Conservation (phyloP, 2,888 invertebrate genomes). For the Panopea generosa region DNA sequence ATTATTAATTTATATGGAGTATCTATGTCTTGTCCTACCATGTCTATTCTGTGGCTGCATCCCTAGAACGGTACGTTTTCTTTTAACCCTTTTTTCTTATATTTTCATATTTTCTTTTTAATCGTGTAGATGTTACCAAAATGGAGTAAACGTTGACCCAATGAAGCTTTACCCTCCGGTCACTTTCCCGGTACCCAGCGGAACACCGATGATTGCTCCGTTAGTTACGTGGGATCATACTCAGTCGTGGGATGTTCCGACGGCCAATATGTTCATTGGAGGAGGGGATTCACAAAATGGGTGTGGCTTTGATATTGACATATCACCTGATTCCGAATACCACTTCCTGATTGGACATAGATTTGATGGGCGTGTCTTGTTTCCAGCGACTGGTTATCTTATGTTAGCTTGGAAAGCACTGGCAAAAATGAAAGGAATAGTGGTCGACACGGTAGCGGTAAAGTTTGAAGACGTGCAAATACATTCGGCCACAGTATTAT, state of each 20-base stretch:
- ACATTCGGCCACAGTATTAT: slow-evolving; percentile 96
- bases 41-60: too few relatives aligned
- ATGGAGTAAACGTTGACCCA: slow-evolving; percentile 92
- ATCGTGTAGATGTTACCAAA: slow-evolving; percentile 91
- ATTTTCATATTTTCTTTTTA: too few relatives aligned
- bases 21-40: too few relatives aligned
- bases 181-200: slow-evolving; percentile 92
- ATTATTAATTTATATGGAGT: too few relatives aligned
- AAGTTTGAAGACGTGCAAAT: slow-evolving; percentile 96
- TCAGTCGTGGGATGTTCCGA: slow-evolving; percentile 90
- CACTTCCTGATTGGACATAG: slow-evolving; percentile 92
- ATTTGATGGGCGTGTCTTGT: slow-evolving; percentile 95
- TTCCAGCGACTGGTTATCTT: slow-evolving; percentile 91
- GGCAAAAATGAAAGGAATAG: slow-evolving; percentile 82
- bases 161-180: slow-evolving; percentile 90
- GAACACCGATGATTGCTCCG: slow-evolving; percentile 94
- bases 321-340: slow-evolving; percentile 76
- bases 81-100: too few relatives aligned
- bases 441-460: slow-evolving; percentile 91
- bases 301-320: slow-evolving; percentile 79
- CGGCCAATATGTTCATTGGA: slow-evolving; percentile 70
- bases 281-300: slow-evolving; percentile 69
- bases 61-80: too few relatives aligned
- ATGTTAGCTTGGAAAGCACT: slow-evolving; percentile 87
- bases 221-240: slow-evolving; percentile 96